phyloP scores from a whole-genome alignment of 2,888 invertebrate species.

The Baronia brevicornis region DNA sequence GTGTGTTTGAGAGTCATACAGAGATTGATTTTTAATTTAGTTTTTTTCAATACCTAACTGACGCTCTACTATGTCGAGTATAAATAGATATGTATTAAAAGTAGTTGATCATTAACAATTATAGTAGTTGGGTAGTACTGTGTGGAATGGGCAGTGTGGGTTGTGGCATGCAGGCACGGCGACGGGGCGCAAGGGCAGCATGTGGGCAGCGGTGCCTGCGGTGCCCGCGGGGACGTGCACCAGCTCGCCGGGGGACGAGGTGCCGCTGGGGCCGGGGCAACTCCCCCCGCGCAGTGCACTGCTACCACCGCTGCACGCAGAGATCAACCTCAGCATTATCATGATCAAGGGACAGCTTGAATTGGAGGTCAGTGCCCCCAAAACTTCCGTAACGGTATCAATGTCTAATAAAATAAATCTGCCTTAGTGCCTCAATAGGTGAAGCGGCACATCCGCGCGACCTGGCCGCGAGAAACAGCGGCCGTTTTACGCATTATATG shows the following conservation, averaged over 20 bases:
- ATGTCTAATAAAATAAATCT: too few species aligned
- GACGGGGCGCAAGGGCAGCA: conserved; percentile 74
- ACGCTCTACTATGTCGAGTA: conserved; percentile 19
- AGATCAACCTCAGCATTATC: conserved; percentile 90
- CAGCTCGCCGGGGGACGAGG: conserved; percentile 70
- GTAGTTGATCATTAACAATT: conserved; percentile 4
- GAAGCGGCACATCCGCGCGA: too few species aligned
- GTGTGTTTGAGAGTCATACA: conserved; percentile 3
- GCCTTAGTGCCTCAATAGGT: too few species aligned
- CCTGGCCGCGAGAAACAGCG: too few species aligned
- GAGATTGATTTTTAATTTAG: conserved; percentile 4
- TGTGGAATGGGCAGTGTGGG: conserved; percentile 13
- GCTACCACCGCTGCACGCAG: conserved; percentile 82
- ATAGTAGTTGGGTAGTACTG: conserved; percentile 19
- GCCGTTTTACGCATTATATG: too few species aligned
- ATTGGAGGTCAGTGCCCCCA: conserved; percentile 78
- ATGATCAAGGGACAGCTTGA: conserved; percentile 95
- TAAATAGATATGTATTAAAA: not conserved
- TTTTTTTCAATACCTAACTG: conserved; percentile 13
- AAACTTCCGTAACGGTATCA: too few species aligned
- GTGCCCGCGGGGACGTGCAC: conserved; percentile 49
- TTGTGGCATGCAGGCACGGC: conserved; percentile 61
- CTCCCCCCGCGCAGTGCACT: conserved; percentile 85
- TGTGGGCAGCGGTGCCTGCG: conserved; percentile 72
- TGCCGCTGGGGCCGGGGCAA: conserved; percentile 86